Base-by-base conservation (phyloP, 1,140 invertebrate genomes). In the Macrostomum lignano region DNA sequence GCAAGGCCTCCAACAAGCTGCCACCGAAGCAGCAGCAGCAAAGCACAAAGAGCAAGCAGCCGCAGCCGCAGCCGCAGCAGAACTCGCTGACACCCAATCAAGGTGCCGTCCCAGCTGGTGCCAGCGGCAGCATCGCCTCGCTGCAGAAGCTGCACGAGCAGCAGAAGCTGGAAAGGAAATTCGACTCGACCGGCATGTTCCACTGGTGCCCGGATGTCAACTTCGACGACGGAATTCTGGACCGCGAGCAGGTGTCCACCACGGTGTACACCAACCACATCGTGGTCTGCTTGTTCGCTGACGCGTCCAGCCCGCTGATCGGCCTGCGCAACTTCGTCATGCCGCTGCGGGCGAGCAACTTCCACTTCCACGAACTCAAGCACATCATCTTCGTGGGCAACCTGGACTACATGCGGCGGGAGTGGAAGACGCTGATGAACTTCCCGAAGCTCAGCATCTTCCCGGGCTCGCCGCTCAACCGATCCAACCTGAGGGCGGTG, bases 381-480 rank as follows among this genome's bases (percentile, higher is more conserved):
- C 81, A 88, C 59, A 81, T 94, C 44, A 79, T 94, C 34, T 86
- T 94, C 48, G 81, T 94, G 36, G 82, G 82, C 26, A 82, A 84
- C 45, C 76, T 86, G 37, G 84, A 93, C 48, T 94, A 91, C 52
- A 78, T 94, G 44, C 65, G 75, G 42, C 67, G 52, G 33, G 86
- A 94, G 58, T 94, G 86, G 86, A 91, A 86, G 59, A 88, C 84
- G 72, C 65, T 94, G 47, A 79, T 86, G 58, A 91, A 91, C 68
- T 65, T 94, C 51, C 86, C 86, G 11, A 91, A 93, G 65, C 86
- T 94, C 48, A 88, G 81, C 46, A 78, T 94, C 46, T 29, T 37
- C 21, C 47, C 81, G 76, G 78, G 79, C 52, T 91, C 81, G 44
- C 84, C 84, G 43, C 64, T 93, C 50, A 91, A 79, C 61, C 69